A percentile compares a stretch with the other conserved stretches of the same genome.
phyloP scores from a whole-genome alignment of 2,113 vertebrate genomes.

The Beaufortia kweichowensis region DNA sequence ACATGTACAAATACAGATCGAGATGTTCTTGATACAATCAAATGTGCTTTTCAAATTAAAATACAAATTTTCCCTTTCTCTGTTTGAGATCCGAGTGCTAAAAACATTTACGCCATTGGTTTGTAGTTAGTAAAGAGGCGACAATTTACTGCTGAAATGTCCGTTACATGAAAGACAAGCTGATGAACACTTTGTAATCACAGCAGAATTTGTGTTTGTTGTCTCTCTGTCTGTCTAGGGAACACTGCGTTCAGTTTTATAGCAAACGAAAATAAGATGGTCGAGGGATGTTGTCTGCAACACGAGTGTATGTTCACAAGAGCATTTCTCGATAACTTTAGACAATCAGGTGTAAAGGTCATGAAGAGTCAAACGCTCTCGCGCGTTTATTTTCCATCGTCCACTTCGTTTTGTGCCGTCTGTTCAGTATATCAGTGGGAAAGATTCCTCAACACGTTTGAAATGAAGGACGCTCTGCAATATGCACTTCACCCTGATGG shows the following conservation, averaged over 20 bases:
- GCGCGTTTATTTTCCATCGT: conserved; percentile 19
- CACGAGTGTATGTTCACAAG: neutral
- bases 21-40: too few relatives aligned
- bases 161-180: too few relatives aligned
- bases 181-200: too few relatives aligned
- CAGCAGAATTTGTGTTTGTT: too few relatives aligned
- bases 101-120: conserved; percentile 7
- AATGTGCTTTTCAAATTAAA: too few relatives aligned
- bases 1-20: too few relatives aligned
- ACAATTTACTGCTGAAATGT: neutral
- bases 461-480: neutral
- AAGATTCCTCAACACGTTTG: conserved; percentile 45
- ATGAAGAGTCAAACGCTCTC: neutral
- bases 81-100: conserved; percentile 27
- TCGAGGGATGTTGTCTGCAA: neutral
- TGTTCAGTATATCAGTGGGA: conserved; percentile 26
- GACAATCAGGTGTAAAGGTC: neutral
- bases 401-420: conserved; percentile 15
- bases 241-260: too few relatives aligned
- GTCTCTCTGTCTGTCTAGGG: too few relatives aligned
- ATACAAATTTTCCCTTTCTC: neutral
- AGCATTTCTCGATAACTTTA: neutral
- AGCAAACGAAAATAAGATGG: too few relatives aligned
- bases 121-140: neutral
- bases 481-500: conserved; percentile 20